Evolutionary conservation across 2,888 invertebrate genomes (phyloP).

Genomic region (Erannis defoliaria): DNA sequence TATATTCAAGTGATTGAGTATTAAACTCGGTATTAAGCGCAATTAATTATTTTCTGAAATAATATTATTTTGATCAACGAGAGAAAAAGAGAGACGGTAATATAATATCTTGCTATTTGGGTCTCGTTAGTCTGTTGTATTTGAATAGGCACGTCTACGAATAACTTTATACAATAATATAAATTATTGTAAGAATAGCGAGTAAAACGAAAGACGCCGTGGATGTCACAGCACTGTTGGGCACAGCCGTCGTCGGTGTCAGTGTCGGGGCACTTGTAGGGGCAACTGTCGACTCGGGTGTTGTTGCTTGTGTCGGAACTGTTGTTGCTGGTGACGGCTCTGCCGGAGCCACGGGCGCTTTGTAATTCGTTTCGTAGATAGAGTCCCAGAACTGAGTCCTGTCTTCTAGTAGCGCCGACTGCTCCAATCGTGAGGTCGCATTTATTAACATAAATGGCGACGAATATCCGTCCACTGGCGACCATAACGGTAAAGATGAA

Average conservation of each 20-base stretch:
- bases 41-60: no score
- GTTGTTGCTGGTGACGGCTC: background rate
- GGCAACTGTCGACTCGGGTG: background rate
- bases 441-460: conserved; percentile 48
- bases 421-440: conserved; percentile 30
- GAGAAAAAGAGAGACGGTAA: no score
- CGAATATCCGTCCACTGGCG: conserved; percentile 34
- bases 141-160: no score
- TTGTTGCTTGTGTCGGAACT: background rate
- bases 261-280: background rate
- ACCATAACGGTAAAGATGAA: conserved; percentile 45
- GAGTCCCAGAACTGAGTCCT: background rate
- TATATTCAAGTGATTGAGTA: background rate
- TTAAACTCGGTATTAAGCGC: no score
- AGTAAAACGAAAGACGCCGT: background rate
- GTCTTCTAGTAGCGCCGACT: conserved; percentile 34
- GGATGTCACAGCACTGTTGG: background rate
- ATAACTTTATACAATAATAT: no score
- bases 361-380: background rate
- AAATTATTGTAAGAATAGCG: background rate
- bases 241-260: background rate
- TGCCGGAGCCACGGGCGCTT: background rate
- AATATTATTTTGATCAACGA: no score
- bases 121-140: no score
- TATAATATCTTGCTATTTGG: no score